These are phyloP conservation scores for Laticauda laticaudata DNA, from an alignment of 2,113 vertebrate species.

Conservation along the genomic window DNA sequence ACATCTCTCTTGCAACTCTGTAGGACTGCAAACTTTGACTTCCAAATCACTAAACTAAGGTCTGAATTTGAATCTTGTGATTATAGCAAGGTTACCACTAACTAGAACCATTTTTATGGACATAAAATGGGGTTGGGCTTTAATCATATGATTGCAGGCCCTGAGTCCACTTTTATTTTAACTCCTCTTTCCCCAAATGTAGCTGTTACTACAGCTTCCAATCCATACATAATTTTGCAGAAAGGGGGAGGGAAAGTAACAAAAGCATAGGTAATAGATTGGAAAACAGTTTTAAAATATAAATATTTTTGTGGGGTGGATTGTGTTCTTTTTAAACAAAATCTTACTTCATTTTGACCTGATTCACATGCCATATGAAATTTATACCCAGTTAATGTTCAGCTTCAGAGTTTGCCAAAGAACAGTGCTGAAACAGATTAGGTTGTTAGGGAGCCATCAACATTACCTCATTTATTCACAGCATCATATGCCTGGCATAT, in stretches of 20 bases:
- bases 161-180: background rate
- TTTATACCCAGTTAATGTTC: slow-evolving; percentile 59
- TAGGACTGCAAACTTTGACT: background rate
- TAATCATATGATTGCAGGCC: background rate
- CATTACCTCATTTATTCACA: slow-evolving; percentile 63
- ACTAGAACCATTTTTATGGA: slow-evolving; percentile 5
- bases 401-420: slow-evolving; percentile 61
- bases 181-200: slow-evolving; percentile 10
- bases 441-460: slow-evolving; percentile 54
- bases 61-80: background rate
- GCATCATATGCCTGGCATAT: slow-evolving; percentile 64
- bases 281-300: slow-evolving; percentile 44
- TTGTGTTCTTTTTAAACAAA: slow-evolving; percentile 19
- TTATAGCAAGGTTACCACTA: background rate
- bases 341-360: slow-evolving; percentile 47
- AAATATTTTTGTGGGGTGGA: slow-evolving; percentile 24
- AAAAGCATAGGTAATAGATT: background rate
- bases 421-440: slow-evolving; percentile 51
- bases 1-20: background rate
- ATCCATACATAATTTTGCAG: slow-evolving; percentile 19
- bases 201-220: slow-evolving; percentile 30
- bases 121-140: background rate
- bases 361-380: slow-evolving; percentile 52
- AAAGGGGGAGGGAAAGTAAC: background rate
- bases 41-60: background rate